These are phyloP conservation scores for Coregonus clupeaformis DNA, from an alignment of 2,113 vertebrate species.

Conservation along the genomic window DNA sequence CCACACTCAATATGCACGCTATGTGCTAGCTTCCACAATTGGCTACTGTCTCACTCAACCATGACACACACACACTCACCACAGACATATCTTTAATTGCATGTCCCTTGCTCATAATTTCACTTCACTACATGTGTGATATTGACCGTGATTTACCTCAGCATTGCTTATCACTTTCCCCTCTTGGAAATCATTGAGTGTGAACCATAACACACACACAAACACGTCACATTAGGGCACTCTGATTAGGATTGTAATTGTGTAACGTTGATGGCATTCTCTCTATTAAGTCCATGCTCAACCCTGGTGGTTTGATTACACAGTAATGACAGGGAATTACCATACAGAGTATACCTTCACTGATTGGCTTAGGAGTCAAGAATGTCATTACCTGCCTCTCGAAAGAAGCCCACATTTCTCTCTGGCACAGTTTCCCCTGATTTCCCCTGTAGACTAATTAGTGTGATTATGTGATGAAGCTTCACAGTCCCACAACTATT, in stretches of 20 bases:
- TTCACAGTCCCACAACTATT: not conserved
- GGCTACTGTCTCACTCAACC: too few relatives aligned
- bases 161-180: too few relatives aligned
- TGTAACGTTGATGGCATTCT: not conserved
- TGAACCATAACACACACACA: too few relatives aligned
- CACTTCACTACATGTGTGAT: too few relatives aligned
- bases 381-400: constrained; percentile 12
- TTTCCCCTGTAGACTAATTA: not conserved
- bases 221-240: too few relatives aligned
- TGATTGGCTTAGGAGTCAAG: not conserved
- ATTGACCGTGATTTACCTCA: too few relatives aligned
- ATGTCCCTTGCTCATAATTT: too few relatives aligned
- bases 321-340: constrained; percentile 17
- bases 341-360: constrained; percentile 6
- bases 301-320: not conserved
- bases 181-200: too few relatives aligned
- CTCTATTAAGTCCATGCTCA: not conserved
- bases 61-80: too few relatives aligned
- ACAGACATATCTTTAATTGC: too few relatives aligned
- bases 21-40: too few relatives aligned
- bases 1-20: too few relatives aligned
- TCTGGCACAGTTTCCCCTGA: not conserved
- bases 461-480: not conserved
- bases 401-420: not conserved
- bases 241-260: not conserved